Percentiles rank a stretch among this genome's conserved stretches.
phyloP scores from a whole-genome alignment of 2,888 invertebrate species.

The Drosophila emarginata region DNA sequence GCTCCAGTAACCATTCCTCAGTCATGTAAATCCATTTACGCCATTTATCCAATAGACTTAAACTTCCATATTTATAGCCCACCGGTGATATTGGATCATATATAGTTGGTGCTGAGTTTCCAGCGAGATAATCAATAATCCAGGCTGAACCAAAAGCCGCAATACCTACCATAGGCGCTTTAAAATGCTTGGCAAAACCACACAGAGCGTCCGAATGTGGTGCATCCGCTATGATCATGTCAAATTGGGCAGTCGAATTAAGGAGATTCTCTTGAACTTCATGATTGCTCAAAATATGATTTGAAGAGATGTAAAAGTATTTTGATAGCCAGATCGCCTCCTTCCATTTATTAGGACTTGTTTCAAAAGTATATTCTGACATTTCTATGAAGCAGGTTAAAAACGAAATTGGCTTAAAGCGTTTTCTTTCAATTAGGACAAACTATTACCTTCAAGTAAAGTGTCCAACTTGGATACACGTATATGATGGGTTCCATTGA shows the following conservation, averaged over 20 bases:
- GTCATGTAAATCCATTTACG: constrained; percentile 32
- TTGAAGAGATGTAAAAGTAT: neutral
- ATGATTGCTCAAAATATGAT: neutral
- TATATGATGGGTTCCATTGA: constrained; percentile 54
- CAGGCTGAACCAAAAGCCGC: constrained; percentile 48
- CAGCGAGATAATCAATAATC: constrained; percentile 47
- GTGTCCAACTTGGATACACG: constrained; percentile 38
- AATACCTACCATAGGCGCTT: neutral
- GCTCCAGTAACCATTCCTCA: constrained; percentile 33
- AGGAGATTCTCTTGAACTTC: constrained; percentile 24
- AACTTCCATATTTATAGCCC: neutral
- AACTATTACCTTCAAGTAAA: constrained; percentile 34
- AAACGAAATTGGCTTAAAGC: neutral
- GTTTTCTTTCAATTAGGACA: neutral
- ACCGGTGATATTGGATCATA: constrained; percentile 17
- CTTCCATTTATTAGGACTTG: neutral
- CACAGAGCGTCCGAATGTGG: constrained; percentile 38
- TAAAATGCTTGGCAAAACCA: constrained; percentile 49
- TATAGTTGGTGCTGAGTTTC: constrained; percentile 46
- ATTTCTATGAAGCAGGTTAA: neutral
- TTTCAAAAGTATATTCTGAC: neutral
- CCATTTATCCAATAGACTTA: neutral
- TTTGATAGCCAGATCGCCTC: neutral
- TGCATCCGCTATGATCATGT: neutral
- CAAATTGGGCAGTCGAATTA: constrained; percentile 34